Base-by-base conservation (phyloP, 2,113 vertebrate genomes). In the Jaculus jaculus region DNA sequence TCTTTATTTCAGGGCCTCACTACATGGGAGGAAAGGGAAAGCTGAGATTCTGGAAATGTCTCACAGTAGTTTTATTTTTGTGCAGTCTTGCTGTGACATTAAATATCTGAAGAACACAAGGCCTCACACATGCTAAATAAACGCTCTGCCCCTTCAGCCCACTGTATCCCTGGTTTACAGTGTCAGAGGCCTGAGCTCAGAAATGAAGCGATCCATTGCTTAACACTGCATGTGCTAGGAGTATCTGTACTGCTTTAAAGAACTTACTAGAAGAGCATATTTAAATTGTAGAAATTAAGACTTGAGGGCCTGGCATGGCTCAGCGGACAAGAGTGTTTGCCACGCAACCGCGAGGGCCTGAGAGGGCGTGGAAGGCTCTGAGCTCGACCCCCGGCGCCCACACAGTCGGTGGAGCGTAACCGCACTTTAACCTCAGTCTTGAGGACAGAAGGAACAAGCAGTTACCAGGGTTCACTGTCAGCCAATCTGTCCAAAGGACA, bases 241-340 rank as follows among this genome's bases (percentile, higher is more conserved):
- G 65, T 39, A 7, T 77, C 77, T 79, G 92, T 68, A 78, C 39
- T 95, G 32, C 34, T 77, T 87, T 91, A 80, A 75, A 58, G n/a
- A 84, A 85, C 37, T 63, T 71, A 82, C 34, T 61, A 86, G 42
- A 66, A 68, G 79, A 80, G n/a, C 68, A 28, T 1, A 63, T 87
- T 93, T 94, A 78, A 16, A 72, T 80, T 91, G 63, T 42, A 47
- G 90, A 93, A 92, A 42, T 85, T 74, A 81, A 82, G 63, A 54
- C n/a, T 8, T 47, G 42, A 47, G 42, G 42, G 42, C 42, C 42
- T 47, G 42, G 5, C 42, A 47, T 47, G 42, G 42, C 42, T 47
- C 42, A 47, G 42, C 42, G 8, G 42, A 8, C 8, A 47, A 47
- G 42, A 47, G 42, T 47, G 42, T 8, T 8, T 47, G 42, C 42